These are phyloP conservation scores for Hydrocynus forskahlii DNA, from an alignment of 2,797 vertebrate genomes.

Conservation along the genomic window DNA sequence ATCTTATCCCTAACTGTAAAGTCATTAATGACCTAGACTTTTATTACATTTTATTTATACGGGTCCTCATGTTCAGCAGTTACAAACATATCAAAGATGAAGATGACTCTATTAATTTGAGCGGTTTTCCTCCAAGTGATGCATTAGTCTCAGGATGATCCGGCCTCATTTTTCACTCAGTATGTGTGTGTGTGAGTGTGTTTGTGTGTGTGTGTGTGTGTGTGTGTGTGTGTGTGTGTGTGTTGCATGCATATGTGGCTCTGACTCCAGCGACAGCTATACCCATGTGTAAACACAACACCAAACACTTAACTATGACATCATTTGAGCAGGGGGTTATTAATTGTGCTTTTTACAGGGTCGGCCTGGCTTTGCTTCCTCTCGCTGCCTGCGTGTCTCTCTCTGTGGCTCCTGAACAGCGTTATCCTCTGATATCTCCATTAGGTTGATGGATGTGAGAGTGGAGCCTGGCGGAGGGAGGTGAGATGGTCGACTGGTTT, in stretches of 20 bases:
- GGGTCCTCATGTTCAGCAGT: too few relatives aligned
- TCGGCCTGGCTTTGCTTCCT: slow-evolving; percentile 65
- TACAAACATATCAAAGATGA: neutral
- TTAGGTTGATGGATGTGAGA: slow-evolving; percentile 76
- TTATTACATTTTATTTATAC: too few relatives aligned
- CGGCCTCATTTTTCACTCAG: slow-evolving; percentile 72
- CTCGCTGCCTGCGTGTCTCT: slow-evolving; percentile 20
- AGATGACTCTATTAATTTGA: slow-evolving; percentile 70
- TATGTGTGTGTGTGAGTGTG: too few relatives aligned
- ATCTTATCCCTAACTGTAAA: too few relatives aligned
- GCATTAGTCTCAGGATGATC: slow-evolving; percentile 76
- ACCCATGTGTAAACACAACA: slow-evolving; percentile 80
- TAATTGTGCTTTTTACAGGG: slow-evolving; percentile 80
- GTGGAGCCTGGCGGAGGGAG: slow-evolving; percentile 38
- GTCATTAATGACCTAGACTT: too few relatives aligned
- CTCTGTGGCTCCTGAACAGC: slow-evolving; percentile 62
- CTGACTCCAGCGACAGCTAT: slow-evolving; percentile 59
- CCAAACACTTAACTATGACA: slow-evolving; percentile 86
- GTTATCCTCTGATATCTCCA: slow-evolving; percentile 69
- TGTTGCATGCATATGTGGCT: neutral
- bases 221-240: slow-evolving; percentile 18
- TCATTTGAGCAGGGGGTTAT: slow-evolving; percentile 77
- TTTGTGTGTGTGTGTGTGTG: too few relatives aligned
- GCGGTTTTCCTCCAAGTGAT: slow-evolving; percentile 74
- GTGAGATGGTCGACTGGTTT: slow-evolving; percentile 64